Evolutionary conservation across 2,797 vertebrate genomes (phyloP).

Genomic region (Melanotaenia trifasciata): DNA sequence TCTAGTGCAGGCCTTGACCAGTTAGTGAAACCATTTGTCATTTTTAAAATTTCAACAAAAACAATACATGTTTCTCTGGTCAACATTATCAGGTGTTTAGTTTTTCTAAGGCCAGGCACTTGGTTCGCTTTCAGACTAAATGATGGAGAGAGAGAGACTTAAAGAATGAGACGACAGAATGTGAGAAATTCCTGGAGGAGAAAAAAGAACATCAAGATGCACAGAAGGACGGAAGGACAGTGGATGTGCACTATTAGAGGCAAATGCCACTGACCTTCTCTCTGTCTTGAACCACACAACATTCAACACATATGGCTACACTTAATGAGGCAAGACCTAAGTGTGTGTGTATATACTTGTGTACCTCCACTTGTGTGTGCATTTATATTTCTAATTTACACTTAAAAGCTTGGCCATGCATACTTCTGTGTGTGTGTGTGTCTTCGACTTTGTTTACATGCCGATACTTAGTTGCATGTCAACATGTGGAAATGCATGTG

Average conservation of each 20-base stretch:
- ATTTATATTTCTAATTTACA: conserved; percentile 29
- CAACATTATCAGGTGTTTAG: neutral
- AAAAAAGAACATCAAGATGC: conserved; percentile 16
- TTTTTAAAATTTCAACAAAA: neutral
- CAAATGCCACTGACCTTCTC: conserved; percentile 69
- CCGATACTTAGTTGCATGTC: conserved; percentile 42
- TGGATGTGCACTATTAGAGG: conserved; percentile 36
- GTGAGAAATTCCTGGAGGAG: conserved; percentile 7
- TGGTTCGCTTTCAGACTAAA: conserved; percentile 41
- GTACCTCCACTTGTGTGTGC: neutral
- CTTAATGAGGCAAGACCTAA: conserved; percentile 45
- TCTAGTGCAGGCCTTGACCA: neutral
- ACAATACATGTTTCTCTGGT: neutral
- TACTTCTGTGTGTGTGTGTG: conserved; percentile 19
- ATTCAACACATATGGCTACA: conserved; percentile 59
- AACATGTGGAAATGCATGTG: conserved; percentile 11
- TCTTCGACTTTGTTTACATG: conserved; percentile 55
- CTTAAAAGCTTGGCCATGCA: conserved; percentile 25
- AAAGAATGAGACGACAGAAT: conserved; percentile 39
- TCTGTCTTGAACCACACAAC: conserved; percentile 46
- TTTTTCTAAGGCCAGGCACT: conserved; percentile 22
- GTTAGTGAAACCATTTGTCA: neutral
- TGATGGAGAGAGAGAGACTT: conserved; percentile 39
- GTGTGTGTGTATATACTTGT: conserved; percentile 1
- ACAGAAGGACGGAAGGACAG: neutral